Base-by-base conservation (phyloP, 2,797 vertebrate species). In the Enteromius viviparus region DNA sequence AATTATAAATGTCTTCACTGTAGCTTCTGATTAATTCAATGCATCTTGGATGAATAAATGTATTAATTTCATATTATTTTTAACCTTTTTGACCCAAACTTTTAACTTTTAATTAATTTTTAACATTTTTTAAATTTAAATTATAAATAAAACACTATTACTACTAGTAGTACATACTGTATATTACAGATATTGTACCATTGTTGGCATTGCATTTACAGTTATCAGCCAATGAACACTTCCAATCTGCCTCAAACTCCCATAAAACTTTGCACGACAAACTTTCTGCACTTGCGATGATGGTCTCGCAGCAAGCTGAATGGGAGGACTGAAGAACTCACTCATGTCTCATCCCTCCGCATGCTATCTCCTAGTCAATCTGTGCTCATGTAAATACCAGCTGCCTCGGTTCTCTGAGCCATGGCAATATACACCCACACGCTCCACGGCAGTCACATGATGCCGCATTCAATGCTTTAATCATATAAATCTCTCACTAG, bases 401-500 rank as follows among this genome's bases (percentile, higher is more conserved):
- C 87, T 76, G 82, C 90, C 71, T 85, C n/a, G 85, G 84, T 75
- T 90, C 89, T 83, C 55, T 81, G 37, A 45, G 85, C 86, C 86
- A 82, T 85, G 76, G 77, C 76, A 85, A 86, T 26, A 77, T 78
- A 89, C 90, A 66, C 78, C 40, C 34, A 70, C 53, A 17, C 47
- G 78, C 66, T 70, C 70, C 85, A 83, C 4, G 9, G 79, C 69
- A 83, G 69, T 58, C 40, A 42, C 68, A 74, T 68, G 66, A 55
- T 11, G 34, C 53, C 75, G 84, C 85, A 69, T 11, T 85, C 85
- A 77, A 19, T 80, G 66, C 78, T 88, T 89, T 91, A 90, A 91
- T 90, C 86, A 91, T 87, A 89, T 86, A 91, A 91, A 92, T 93
- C 89, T 90, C 89, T 66, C 66, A 72, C 68, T 72, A 81, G 88